A percentile compares a stretch with the other conserved stretches of the same genome.
These are phyloP conservation scores for Cataglyphis altisquamis DNA, from an alignment of 2,888 invertebrate genomes.

Conservation along the genomic window DNA sequence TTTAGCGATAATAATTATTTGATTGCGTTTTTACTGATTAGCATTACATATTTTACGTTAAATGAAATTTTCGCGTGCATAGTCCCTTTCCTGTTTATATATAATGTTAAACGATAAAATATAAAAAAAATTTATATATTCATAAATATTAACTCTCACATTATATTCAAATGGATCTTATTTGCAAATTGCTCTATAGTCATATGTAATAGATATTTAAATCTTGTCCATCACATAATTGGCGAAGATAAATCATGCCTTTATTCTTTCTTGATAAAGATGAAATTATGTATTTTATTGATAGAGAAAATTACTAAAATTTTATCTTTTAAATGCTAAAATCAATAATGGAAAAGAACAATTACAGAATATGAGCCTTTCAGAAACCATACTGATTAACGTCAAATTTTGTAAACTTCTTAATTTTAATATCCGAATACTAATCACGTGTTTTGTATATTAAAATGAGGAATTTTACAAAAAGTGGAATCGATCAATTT, in stretches of 20 bases:
- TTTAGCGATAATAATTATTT: slow-evolving; percentile 1
- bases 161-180: slow-evolving; percentile 28
- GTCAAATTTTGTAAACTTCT: not conserved
- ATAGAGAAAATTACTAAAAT: slow-evolving; percentile 37
- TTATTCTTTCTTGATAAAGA: slow-evolving; percentile 57
- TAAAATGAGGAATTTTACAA: not conserved
- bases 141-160: slow-evolving; percentile 13
- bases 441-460: not conserved
- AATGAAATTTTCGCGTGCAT: not conserved
- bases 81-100: not conserved
- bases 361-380: not conserved
- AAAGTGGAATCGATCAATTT: not conserved
- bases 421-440: not conserved
- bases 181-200: slow-evolving; percentile 53
- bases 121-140: slow-evolving; percentile 1
- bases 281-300: slow-evolving; percentile 57
- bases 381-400: not conserved
- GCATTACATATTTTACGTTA: not conserved
- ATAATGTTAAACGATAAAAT: not conserved
- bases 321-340: not conserved
- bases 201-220: not conserved
- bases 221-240: not conserved
- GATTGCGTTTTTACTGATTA: not conserved
- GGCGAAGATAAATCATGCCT: not conserved
- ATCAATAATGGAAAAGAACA: not conserved